phyloP scores from a whole-genome alignment of 2,113 vertebrate genomes.

The Penelope pileata region DNA sequence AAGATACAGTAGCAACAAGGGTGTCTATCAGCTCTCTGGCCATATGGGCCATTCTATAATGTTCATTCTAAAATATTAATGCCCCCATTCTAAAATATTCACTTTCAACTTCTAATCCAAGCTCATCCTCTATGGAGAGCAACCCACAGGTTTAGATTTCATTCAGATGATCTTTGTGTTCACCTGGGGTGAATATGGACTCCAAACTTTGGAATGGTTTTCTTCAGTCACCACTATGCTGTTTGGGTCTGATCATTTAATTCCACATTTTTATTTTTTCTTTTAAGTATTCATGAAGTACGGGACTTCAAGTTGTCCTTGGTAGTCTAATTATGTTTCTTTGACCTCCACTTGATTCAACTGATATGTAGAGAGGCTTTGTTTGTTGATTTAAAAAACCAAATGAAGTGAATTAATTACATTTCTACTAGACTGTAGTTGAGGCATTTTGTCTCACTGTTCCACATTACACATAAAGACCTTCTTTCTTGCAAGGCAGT shows the following conservation, averaged over 20 bases:
- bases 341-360: neutral
- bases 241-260: neutral
- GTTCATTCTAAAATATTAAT: neutral
- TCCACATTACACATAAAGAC: neutral
- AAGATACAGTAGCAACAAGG: neutral
- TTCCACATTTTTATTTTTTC: neutral
- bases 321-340: neutral
- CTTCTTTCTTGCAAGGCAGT: neutral
- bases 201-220: neutral
- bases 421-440: neutral
- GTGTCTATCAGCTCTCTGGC: neutral
- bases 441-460: neutral
- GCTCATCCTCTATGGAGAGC: neutral
- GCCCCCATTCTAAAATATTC: neutral
- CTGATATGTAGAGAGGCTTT: neutral
- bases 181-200: neutral
- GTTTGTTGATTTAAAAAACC: neutral
- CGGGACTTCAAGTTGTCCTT: neutral
- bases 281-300: slow-evolving; percentile 12
- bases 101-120: neutral
- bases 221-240: neutral
- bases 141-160: neutral
- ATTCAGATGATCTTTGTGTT: neutral
- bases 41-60: neutral
- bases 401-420: slow-evolving; percentile 21